phyloP scores from a whole-genome alignment of 2,888 invertebrate genomes.

The Bruchidius siliquastri region DNA sequence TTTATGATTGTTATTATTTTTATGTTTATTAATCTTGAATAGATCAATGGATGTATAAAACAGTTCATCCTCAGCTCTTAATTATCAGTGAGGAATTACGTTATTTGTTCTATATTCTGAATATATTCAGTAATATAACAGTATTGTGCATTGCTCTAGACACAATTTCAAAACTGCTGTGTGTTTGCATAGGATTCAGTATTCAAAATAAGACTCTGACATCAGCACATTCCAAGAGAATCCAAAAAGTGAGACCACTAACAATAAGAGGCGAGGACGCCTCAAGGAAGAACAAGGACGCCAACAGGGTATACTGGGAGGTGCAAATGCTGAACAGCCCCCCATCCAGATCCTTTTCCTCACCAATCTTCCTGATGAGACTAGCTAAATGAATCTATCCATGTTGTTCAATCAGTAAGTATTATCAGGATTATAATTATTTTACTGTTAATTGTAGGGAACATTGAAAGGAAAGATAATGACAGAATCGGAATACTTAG shows the following conservation, averaged over 20 bases:
- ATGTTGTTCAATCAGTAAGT: slow-evolving; percentile 96
- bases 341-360: slow-evolving; percentile 99
- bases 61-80: too few relatives aligned
- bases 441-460: too few relatives aligned
- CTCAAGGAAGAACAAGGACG: slow-evolving; percentile 64
- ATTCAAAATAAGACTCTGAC: slow-evolving; percentile 92
- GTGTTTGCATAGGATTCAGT: slow-evolving; percentile 81
- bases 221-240: slow-evolving; percentile 92
- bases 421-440: too few relatives aligned
- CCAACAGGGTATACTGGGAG: slow-evolving; percentile 61
- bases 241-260: slow-evolving; percentile 76
- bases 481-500: too few relatives aligned
- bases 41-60: too few relatives aligned
- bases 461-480: too few relatives aligned
- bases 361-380: slow-evolving; percentile 97
- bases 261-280: slow-evolving; percentile 57
- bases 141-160: slow-evolving; percentile 41
- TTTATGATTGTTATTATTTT: too few relatives aligned
- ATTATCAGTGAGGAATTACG: neutral
- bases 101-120: neutral
- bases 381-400: slow-evolving; percentile 98
- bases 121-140: neutral
- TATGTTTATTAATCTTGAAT: too few relatives aligned
- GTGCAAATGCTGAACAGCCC: slow-evolving; percentile 83
- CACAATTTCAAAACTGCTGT: slow-evolving; percentile 31